Conservation (phyloP, 2,113 vertebrate species). For the Harpagus bidentatus region DNA sequence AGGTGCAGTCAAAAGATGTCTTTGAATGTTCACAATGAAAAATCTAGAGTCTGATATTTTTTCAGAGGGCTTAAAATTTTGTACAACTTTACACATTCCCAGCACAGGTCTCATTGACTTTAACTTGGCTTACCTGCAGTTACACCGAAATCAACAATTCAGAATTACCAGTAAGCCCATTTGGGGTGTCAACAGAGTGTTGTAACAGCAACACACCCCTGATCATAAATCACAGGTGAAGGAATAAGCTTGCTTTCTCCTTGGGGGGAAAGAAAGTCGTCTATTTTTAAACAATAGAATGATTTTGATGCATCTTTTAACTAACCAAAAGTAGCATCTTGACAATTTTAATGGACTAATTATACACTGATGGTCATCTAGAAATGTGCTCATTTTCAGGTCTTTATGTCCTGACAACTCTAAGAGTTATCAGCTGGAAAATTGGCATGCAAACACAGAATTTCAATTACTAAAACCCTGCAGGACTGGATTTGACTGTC, state of each 20-base stretch:
- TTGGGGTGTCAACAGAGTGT: neutral
- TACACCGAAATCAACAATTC: neutral
- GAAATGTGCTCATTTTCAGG: constrained; percentile 62
- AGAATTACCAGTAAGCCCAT: neutral
- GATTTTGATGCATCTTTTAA: constrained; percentile 70
- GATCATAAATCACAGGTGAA: constrained; percentile 43
- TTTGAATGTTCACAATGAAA: constrained; percentile 39
- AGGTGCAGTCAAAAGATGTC: constrained; percentile 24
- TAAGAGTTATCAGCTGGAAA: constrained; percentile 69
- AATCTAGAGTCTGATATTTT: neutral
- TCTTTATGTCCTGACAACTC: constrained; percentile 65
- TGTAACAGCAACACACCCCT: neutral
- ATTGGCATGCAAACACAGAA: constrained; percentile 56
- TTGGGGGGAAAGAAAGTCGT: neutral
- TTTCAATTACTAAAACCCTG: constrained; percentile 62
- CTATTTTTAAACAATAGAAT: constrained; percentile 43
- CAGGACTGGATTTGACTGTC: constrained; percentile 15
- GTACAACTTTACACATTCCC: neutral
- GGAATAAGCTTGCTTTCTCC: constrained; percentile 13
- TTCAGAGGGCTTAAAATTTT: constrained; percentile 12
- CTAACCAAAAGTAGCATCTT: constrained; percentile 73
- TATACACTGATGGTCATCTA: constrained; percentile 69
- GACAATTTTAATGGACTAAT: constrained; percentile 73
- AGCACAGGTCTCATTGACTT: neutral
- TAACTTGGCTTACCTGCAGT: neutral